Percentiles rank a stretch among this genome's conserved stretches.
Evolutionary conservation across 1,140 invertebrate species (phyloP).

Genomic region (Melipona quadrifasciata): DNA sequence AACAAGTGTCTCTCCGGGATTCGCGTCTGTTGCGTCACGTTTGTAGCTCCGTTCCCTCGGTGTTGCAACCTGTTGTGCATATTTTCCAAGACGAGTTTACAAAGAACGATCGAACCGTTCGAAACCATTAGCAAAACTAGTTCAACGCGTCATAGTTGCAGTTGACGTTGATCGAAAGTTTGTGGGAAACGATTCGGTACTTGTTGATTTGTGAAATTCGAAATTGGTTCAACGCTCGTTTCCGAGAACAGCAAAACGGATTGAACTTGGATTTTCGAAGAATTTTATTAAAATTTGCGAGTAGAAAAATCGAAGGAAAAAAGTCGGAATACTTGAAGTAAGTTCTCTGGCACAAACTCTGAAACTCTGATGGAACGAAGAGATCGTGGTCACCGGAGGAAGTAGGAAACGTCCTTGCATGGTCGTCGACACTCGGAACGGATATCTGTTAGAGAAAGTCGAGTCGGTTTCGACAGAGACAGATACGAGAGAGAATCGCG

Average conservation of each 20-base stretch:
- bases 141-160: too few relatives aligned
- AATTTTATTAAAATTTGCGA: too few relatives aligned
- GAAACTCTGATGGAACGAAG: not conserved
- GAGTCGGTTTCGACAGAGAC: too few relatives aligned
- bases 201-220: too few relatives aligned
- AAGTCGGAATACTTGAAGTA: not conserved
- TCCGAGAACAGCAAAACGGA: too few relatives aligned
- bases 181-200: too few relatives aligned
- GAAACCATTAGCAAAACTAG: not conserved
- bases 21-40: not conserved
- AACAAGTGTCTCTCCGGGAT: slow-evolving; percentile 10
- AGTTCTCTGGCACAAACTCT: not conserved
- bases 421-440: slow-evolving; percentile 7
- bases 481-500: not conserved
- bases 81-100: not conserved
- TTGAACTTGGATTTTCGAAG: too few relatives aligned
- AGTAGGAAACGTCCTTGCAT: slow-evolving; percentile 25
- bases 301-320: too few relatives aligned
- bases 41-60: not conserved
- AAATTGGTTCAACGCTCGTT: too few relatives aligned
- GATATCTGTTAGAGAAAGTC: not conserved
- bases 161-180: too few relatives aligned
- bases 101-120: not conserved
- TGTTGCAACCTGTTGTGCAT: not conserved
- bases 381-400: not conserved